These are phyloP conservation scores for Drosophila meridionalis DNA, from an alignment of 2,888 invertebrate species.

Conservation along the genomic window DNA sequence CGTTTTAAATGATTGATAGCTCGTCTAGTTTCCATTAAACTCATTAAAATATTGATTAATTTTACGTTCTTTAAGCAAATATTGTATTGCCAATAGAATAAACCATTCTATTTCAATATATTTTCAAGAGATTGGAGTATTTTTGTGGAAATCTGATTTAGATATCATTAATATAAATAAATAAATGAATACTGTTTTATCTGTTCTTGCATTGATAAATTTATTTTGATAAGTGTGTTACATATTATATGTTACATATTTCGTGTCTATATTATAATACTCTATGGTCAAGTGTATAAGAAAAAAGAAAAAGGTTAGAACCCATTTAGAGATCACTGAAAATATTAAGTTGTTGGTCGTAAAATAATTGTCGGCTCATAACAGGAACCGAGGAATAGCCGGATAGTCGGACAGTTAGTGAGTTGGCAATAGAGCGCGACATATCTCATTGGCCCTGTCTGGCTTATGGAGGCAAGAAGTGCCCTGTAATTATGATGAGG, in stretches of 20 bases:
- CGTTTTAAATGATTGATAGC: background rate
- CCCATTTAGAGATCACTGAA: constrained; percentile 47
- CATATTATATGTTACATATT: constrained; percentile 12
- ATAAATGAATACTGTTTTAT: background rate
- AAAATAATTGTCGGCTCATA: constrained; percentile 73
- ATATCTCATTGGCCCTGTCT: constrained; percentile 73
- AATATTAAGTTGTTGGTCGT: constrained; percentile 57
- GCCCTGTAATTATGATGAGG: constrained; percentile 77
- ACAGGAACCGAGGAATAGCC: constrained; percentile 31
- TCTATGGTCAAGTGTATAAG: background rate
- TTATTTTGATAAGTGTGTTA: background rate
- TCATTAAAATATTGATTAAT: background rate
- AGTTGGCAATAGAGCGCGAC: constrained; percentile 69
- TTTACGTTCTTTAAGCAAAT: background rate
- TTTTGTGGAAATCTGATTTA: background rate
- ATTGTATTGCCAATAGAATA: background rate
- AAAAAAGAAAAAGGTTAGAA: constrained; percentile 19
- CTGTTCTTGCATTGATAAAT: background rate
- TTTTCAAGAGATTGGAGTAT: background rate
- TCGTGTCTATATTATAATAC: constrained; percentile 4
- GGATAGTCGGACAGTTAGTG: constrained; percentile 40
- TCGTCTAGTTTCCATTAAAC: background rate
- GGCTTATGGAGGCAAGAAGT: constrained; percentile 63
- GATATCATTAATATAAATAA: background rate
- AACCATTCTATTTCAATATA: background rate